These are phyloP conservation scores for Meteorus cinctellus DNA, from an alignment of 2,888 invertebrate genomes.

Conservation along the genomic window DNA sequence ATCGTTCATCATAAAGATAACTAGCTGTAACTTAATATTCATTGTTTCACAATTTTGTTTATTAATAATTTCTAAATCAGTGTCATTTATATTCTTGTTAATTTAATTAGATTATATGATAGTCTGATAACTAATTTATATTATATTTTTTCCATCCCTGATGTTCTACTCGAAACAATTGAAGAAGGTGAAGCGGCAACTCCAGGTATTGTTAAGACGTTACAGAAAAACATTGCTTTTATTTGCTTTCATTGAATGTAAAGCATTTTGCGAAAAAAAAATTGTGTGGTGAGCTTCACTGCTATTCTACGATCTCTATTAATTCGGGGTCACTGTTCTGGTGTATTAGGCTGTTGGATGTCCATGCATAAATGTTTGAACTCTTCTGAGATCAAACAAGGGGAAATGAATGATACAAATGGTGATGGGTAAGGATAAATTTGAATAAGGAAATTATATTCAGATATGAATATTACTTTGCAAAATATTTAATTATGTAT, in stretches of 20 bases:
- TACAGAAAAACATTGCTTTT: slow-evolving; percentile 50
- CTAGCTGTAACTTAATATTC: background rate
- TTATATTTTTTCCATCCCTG: slow-evolving; percentile 29
- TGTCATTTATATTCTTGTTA: background rate
- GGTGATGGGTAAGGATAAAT: slow-evolving; percentile 30
- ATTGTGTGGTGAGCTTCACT: slow-evolving; percentile 10
- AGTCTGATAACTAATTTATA: slow-evolving; percentile 24
- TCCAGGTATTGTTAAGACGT: slow-evolving; percentile 67
- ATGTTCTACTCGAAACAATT: slow-evolving; percentile 27
- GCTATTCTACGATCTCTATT: slow-evolving; percentile 17
- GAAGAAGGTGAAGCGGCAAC: slow-evolving; percentile 67
- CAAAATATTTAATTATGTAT: background rate
- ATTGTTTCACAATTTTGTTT: background rate
- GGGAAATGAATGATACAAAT: background rate
- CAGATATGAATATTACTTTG: background rate
- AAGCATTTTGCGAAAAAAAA: slow-evolving; percentile 31
- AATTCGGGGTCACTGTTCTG: slow-evolving; percentile 33
- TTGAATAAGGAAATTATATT: background rate
- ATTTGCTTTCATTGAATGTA: slow-evolving; percentile 12
- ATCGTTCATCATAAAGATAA: background rate
- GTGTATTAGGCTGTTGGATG: slow-evolving; percentile 23
- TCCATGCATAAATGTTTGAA: slow-evolving; percentile 27
- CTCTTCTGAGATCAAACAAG: slow-evolving; percentile 2
- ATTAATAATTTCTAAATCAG: background rate
- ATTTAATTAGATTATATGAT: slow-evolving; percentile 12